These are phyloP conservation scores for Caradrina clavipalpis DNA, from an alignment of 2,888 invertebrate genomes.

Conservation along the genomic window DNA sequence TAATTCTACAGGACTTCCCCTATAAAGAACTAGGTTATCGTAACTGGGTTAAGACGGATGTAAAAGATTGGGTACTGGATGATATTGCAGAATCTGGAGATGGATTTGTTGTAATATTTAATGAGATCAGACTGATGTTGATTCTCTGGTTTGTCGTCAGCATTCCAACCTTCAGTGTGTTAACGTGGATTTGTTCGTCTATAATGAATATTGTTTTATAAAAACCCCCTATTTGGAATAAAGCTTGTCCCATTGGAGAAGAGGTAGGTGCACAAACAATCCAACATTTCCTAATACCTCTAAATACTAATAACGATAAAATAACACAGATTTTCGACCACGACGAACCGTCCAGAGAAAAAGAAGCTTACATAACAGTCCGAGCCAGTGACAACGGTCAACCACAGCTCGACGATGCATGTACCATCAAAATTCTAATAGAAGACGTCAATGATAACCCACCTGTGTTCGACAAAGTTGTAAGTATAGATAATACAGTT, in stretches of 20 bases:
- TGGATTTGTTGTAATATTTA: neutral
- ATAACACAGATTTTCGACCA: constrained; percentile 94
- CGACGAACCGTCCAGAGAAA: constrained; percentile 96
- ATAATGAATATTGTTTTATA: constrained; percentile 1
- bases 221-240: constrained; percentile 7
- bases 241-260: constrained; percentile 58
- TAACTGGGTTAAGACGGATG: neutral
- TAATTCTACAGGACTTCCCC: neutral
- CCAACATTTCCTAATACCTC: neutral
- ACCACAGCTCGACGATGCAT: constrained; percentile 97
- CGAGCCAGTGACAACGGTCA: constrained; percentile 98
- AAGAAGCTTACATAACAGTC: constrained; percentile 96
- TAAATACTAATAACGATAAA: constrained; percentile 42
- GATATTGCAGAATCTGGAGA: neutral
- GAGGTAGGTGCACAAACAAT: constrained; percentile 67
- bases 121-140: neutral
- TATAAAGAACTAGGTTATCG: neutral
- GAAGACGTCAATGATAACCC: constrained; percentile 98
- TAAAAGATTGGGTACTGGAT: neutral
- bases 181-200: neutral
- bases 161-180: too few relatives aligned
- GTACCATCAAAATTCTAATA: constrained; percentile 97
- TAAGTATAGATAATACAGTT: constrained; percentile 84
- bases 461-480: constrained; percentile 95
- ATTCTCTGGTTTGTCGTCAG: too few relatives aligned